phyloP scores from a whole-genome alignment of 1,140 invertebrate genomes.

The Lasaia peninsularis region DNA sequence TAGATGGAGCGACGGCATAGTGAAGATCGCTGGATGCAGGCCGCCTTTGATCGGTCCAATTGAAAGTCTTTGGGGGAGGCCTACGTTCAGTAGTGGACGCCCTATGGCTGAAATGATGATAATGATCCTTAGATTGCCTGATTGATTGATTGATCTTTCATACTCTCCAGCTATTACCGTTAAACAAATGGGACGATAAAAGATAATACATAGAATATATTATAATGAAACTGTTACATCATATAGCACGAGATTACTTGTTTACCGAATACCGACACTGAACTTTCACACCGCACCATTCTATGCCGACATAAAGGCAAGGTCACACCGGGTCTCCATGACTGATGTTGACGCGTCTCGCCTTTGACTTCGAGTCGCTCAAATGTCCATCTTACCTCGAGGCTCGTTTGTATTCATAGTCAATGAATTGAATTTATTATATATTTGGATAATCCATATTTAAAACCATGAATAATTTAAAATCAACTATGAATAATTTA shows the following conservation, averaged over 20 bases:
- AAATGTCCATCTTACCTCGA: conserved; percentile 42
- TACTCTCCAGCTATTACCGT: too few relatives aligned
- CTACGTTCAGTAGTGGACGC: too few relatives aligned
- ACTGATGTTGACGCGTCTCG: conserved; percentile 58
- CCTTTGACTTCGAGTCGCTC: conserved; percentile 65
- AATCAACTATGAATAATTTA: conserved; percentile 5
- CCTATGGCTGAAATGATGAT: too few relatives aligned
- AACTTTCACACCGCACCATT: conserved; percentile 30
- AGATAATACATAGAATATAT: neutral
- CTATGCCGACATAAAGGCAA: conserved; percentile 37
- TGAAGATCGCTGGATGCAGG: too few relatives aligned
- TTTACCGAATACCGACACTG: conserved; percentile 23
- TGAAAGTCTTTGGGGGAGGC: too few relatives aligned
- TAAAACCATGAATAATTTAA: neutral
- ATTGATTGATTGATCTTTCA: too few relatives aligned
- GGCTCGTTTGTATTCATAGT: conserved; percentile 46
- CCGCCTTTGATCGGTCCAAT: too few relatives aligned
- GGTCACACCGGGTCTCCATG: conserved; percentile 47
- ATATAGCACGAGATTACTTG: conserved; percentile 24
- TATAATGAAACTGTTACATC: conserved; percentile 6
- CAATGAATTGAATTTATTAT: neutral
- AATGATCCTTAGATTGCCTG: too few relatives aligned
- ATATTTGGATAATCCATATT: neutral
- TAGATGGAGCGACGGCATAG: too few relatives aligned
- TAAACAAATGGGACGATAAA: neutral